A percentile compares a stretch with the other conserved stretches of the same genome.
Conservation (phyloP, 1,140 invertebrate species). For the Ruditapes philippinarum region DNA sequence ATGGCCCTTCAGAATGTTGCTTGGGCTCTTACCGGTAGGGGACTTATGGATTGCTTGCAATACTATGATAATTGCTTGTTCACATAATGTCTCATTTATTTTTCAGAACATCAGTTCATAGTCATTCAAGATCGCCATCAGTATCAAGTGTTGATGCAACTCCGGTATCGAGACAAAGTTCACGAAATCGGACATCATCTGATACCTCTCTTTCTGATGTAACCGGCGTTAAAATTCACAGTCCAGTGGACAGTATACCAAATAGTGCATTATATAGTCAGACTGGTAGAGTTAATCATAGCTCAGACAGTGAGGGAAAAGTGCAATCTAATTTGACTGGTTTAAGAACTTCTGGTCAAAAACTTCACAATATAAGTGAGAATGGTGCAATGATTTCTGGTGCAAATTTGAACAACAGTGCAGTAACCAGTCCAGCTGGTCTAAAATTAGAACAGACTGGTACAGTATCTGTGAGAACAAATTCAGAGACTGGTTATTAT, state of each 20-base stretch:
- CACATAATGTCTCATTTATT: too few species aligned
- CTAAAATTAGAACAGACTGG: conserved; percentile 39
- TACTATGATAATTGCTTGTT: neutral
- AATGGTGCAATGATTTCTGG: conserved; percentile 11
- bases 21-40: too few species aligned
- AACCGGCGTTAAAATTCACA: neutral
- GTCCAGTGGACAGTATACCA: neutral
- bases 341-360: neutral
- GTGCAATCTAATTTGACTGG: conserved; percentile 35
- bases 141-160: conserved; percentile 44
- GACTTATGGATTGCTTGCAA: too few species aligned
- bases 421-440: conserved; percentile 16
- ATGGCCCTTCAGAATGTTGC: too few species aligned
- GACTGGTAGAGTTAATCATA: neutral
- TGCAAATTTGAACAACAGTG: neutral
- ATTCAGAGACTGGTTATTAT: conserved; percentile 60
- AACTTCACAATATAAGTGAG: conserved; percentile 28
- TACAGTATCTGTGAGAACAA: conserved; percentile 56
- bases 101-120: conserved; percentile 1
- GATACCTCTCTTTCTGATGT: conserved; percentile 64
- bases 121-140: conserved; percentile 50
- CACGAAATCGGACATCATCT: conserved; percentile 58
- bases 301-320: neutral
- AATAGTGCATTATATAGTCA: neutral
- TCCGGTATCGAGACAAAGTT: neutral